A percentile compares a stretch with the other conserved stretches of the same genome.
These are phyloP conservation scores for Poecilia wingei DNA, from an alignment of 2,797 vertebrate genomes.

Conservation along the genomic window DNA sequence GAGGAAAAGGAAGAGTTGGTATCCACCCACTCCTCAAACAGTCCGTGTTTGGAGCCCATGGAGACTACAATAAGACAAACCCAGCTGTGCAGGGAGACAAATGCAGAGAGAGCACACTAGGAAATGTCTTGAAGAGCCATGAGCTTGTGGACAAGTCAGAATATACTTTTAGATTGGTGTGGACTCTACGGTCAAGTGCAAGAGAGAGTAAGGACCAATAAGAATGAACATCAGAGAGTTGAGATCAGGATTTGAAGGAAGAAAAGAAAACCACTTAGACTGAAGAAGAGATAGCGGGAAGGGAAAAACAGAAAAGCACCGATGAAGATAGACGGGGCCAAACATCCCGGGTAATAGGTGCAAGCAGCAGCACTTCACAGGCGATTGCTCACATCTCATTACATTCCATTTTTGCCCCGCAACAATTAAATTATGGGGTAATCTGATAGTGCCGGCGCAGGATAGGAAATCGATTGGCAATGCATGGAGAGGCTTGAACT, in stretches of 20 bases:
- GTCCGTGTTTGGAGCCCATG: constrained; percentile 45
- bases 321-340: constrained; percentile 17
- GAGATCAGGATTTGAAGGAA: constrained; percentile 5
- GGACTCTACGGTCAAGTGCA: neutral
- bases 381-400: constrained; percentile 67
- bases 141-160: neutral
- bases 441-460: constrained; percentile 52
- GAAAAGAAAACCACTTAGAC: constrained; percentile 18
- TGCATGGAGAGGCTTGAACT: constrained; percentile 38
- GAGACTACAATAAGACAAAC: neutral
- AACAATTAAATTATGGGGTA: constrained; percentile 71
- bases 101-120: constrained; percentile 14
- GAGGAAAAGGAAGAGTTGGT: constrained; percentile 55
- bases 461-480: constrained; percentile 65
- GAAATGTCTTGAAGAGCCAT: neutral
- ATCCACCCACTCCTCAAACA: constrained; percentile 37
- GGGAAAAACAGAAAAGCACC: neutral
- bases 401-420: constrained; percentile 35
- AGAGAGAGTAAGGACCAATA: neutral
- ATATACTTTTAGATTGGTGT: neutral
- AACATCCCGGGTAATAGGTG: constrained; percentile 53
- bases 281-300: constrained; percentile 14
- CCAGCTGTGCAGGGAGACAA: neutral
- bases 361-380: constrained; percentile 65
- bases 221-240: neutral